Evolutionary conservation across 2,113 vertebrate genomes (phyloP), one percentile per base, ranked within the genome.

Genomic region (Coptodon bakossiorum): DNA sequence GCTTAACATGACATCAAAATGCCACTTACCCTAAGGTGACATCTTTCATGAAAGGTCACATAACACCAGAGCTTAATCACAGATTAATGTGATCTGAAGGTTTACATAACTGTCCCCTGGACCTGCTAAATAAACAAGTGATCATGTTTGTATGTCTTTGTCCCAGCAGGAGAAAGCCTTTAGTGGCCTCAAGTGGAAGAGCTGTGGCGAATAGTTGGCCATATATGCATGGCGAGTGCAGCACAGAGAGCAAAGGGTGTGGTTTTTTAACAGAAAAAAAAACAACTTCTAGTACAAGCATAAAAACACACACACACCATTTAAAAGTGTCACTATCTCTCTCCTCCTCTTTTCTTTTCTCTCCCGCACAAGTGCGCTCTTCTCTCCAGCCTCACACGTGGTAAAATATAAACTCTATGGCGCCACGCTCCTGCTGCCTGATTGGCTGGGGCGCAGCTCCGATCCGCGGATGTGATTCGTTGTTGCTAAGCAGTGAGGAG

Each of bases 401-500:
- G 94, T 94, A 86, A 95, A 96, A 96, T 97, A 95, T 95, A 96
- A 96, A 96, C 95, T 95, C 92, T 85, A 89, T 95, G 95, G 95
- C 96, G 94, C 95, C 94, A 91, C 82, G 6, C 92, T 95, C 90
- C 84, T 7, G 89, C 48, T 27, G 1, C 48, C 94, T 63, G 36
- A 97, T 97, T 96, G 96, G 96, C 91, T 4, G 85, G 12, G 48
- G 53, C 2, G 87, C 87, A 31, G 89, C 92, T 89, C 90, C 5
- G 86, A 91, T 91, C 86, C 78, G 10, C 38, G 45, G 83, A 91
- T 95, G 90, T 89, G 92, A 97, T 96, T 97, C 83, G 97, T 97
- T 97, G 97, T 97, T 97, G 96, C 97, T 95, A 97, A 97, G 97
- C 96, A 97, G 97, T 97, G 94, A 95, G 94, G 90, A 95, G 94